Base-by-base conservation (phyloP, 2,888 invertebrate genomes). In the Lathronympha strigana region DNA sequence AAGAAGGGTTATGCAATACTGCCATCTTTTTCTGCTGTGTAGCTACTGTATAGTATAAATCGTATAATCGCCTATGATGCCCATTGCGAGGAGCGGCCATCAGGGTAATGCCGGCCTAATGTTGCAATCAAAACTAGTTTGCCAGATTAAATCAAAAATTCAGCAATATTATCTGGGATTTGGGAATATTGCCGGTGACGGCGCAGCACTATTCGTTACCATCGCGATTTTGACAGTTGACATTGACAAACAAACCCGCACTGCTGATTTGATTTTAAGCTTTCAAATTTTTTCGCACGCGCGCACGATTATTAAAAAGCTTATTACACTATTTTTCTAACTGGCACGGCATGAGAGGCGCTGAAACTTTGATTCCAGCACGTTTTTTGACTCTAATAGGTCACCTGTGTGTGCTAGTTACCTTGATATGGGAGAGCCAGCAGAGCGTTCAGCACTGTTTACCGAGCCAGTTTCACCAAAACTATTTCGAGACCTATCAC, bases 321-420 rank as follows among this genome's bases (percentile, higher is more conserved):
- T 45, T 25, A 53, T 53, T 33, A 23, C 43, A 53, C 31, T 47
- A 33, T 50, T 9, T 61, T 67, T 58, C 15, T 45, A 63, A 68
- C 25, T 55, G 17, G 67, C 73, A 71, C 80, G 89, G 84, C 69
- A 92, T 92, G 92, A 86, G 87, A 87, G 87, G 87, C 69, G 86
- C 86, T 43, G 84, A 80, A 81, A 92, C 78, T 49, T 77, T 95
- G 66, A 93, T 95, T 71, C 95, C 96, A 70, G 94, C 95, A 62
- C 92, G 95, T 72, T 96, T 96, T 86, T 85, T 96, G 70, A 93
- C 94, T 68, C 90, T 96, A 57, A 87, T 95, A 68, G 94, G 95
- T 60, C 96, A 96, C 85, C 90, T 96, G 61, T 93, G 94, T 67
- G 93, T 96, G 71, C 90, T 94, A 55, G 92, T 95, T 66, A 93